Evolutionary conservation across 2,888 invertebrate species (phyloP), one percentile per base, ranked within the genome.

Genomic region (Geotrupes spiniger): DNA sequence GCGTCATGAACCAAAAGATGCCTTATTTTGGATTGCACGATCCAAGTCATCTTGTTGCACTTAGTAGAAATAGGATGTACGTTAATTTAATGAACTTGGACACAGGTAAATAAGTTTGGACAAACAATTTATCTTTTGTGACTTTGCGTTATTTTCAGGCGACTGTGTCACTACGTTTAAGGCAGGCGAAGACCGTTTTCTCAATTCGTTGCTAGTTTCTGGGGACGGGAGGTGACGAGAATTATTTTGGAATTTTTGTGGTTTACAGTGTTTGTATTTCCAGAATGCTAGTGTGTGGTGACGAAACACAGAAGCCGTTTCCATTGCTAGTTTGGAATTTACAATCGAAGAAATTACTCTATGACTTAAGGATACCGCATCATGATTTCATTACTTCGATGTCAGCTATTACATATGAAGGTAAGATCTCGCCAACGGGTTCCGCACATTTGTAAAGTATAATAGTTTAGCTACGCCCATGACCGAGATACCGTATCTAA

Each of bases 1-100:
- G 89, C 26, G 89, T 92, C 17, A 92, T 92, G 89, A 92, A 92
- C 76, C 91, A 92, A 71, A 91, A 90, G 73, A 90, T 92, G 91
- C 91, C 92, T 47, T 92, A 83, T 71, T 93, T 87, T 73, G 92
- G 90, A 0, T 78, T 91, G 6, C 89, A 92, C 69, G 89, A 90
- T 74, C 74, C 81, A 41, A 81, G 82, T 41, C 91, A 92, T 68
- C 74, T 88, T 52, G 92, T 92, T 25, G 86, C 91, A 2, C 76
- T 93, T 27, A 87, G 92, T 4, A 77, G 92, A 48, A 92, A 92
- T 75, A 75, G 91, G 63, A 91, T 92, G 91, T 91, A 90, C 65
- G 89, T 92, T 57, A 90, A 92, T 74, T 79, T 92, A 58, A 88
- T 90, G 84, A 89, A 90, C 69, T 78, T 90, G 49, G 84, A 85